Base-by-base conservation (phyloP, 2,888 invertebrate species). In the Muschampia staudingeri region DNA sequence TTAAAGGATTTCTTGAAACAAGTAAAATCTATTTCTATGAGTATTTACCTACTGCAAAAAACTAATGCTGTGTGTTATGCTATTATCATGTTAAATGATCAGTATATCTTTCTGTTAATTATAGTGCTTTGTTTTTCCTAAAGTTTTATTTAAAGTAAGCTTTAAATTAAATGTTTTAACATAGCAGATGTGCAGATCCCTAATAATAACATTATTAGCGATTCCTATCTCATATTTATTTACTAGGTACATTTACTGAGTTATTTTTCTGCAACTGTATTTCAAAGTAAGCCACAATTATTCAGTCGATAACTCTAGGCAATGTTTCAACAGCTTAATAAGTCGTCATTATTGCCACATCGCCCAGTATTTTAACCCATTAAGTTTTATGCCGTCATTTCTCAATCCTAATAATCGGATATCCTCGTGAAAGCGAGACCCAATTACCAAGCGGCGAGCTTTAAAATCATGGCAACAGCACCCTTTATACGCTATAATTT, bases 281-380 rank as follows among this genome's bases (percentile, higher is more conserved):
- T 67, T 67, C 65, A 42, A 56, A 65, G 70, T 71, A 67, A 76
- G 6, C 76, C n/a, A 61, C 75, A 80, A 80, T 76, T 75, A 80
- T 76, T 76, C 78, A 56, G 11, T 70, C 34, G 44, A 42, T 65
- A 76, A 69, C 42, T 56, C 11, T 25, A 37, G 70, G 70, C 70
- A 61, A 42, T 19, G 44, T 80, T 76, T 80, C 76, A 80, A 80
- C 80, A 76, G 44, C 70, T 44, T 80, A 80, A 80, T 80, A 80
- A 80, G 76, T 61, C 11, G 40, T 61, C 76, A 80, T 80, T 80
- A 80, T 70, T 70, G 34, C 61, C 30, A 42, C 56, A 76, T 80
- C 76, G 70, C 34, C 44, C 40, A 80, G 70, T 25, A 80, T 76
- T 76, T 70, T 56, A 76, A 76, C 56, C 69, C 70, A 70, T 70